A percentile compares a stretch with the other conserved stretches of the same genome.
phyloP scores from a whole-genome alignment of 1,140 invertebrate genomes.

The Mercenaria mercenaria region DNA sequence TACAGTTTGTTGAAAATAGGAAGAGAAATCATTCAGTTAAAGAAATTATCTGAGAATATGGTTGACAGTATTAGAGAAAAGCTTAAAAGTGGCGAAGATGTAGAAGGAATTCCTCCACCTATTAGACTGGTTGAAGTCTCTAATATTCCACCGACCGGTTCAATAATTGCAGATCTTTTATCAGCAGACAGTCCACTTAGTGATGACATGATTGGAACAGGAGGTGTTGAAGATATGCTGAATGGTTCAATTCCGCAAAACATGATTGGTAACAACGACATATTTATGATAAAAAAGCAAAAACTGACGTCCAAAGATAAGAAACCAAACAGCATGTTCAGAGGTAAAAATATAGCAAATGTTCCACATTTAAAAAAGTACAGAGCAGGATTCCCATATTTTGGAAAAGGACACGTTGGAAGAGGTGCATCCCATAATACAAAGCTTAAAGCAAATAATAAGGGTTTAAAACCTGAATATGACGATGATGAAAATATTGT shows the following conservation, averaged over 20 bases:
- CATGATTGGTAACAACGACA: neutral
- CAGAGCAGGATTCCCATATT: constrained; percentile 56
- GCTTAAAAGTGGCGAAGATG: constrained; percentile 32
- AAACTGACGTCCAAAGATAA: neutral
- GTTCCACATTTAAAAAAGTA: constrained; percentile 60
- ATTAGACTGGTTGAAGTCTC: neutral
- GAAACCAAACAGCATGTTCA: constrained; percentile 20
- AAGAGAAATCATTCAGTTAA: constrained; percentile 78
- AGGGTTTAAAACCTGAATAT: constrained; percentile 64
- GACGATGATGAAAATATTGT: constrained; percentile 71
- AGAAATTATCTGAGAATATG: constrained; percentile 70
- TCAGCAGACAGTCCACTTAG: constrained; percentile 28
- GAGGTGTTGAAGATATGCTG: neutral
- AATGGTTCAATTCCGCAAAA: neutral
- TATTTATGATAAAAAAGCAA: constrained; percentile 11
- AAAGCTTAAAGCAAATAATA: constrained; percentile 36
- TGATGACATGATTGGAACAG: neutral
- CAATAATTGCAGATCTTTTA: constrained; percentile 42
- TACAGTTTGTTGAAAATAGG: constrained; percentile 84
- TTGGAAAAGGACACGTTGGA: constrained; percentile 54
- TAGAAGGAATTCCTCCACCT: constrained; percentile 21
- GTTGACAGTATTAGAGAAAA: constrained; percentile 63
- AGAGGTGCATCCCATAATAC: neutral
- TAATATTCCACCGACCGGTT: neutral
- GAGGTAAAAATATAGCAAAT: constrained; percentile 12